phyloP scores from a whole-genome alignment of 1,140 invertebrate species.

The Centruroides vittatus region DNA sequence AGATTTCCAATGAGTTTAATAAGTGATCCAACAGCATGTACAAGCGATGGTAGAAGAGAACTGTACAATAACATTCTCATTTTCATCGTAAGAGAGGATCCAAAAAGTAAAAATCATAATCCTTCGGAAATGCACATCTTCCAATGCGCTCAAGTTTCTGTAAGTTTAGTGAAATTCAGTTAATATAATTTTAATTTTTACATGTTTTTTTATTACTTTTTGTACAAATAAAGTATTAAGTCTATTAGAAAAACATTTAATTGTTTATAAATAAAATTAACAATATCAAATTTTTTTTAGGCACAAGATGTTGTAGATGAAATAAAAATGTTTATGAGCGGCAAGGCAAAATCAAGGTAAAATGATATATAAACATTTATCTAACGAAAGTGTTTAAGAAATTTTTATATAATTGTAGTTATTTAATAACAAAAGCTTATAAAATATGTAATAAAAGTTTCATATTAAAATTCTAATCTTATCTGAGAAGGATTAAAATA shows the following conservation, averaged over 20 bases:
- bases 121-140: constrained; percentile 97
- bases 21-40: constrained; percentile 89
- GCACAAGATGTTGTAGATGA: constrained; percentile 79
- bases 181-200: neutral
- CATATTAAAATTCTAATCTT: no score
- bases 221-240: neutral
- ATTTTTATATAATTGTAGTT: no score
- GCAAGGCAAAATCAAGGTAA: constrained; percentile 35
- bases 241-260: neutral
- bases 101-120: constrained; percentile 33
- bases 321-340: constrained; percentile 59
- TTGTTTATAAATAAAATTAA: neutral
- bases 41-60: constrained; percentile 88
- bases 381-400: no score
- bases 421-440: no score
- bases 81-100: constrained; percentile 65
- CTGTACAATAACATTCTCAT: constrained; percentile 97
- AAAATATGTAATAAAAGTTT: no score
- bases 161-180: constrained; percentile 27
- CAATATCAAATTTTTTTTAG: constrained; percentile 27
- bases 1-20: constrained; percentile 82
- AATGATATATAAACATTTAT: no score
- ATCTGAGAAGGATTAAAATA: no score
- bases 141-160: constrained; percentile 43
- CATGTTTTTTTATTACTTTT: neutral